Evolutionary conservation across 2,888 invertebrate species (phyloP).

Genomic region (Rhingia campestris): DNA sequence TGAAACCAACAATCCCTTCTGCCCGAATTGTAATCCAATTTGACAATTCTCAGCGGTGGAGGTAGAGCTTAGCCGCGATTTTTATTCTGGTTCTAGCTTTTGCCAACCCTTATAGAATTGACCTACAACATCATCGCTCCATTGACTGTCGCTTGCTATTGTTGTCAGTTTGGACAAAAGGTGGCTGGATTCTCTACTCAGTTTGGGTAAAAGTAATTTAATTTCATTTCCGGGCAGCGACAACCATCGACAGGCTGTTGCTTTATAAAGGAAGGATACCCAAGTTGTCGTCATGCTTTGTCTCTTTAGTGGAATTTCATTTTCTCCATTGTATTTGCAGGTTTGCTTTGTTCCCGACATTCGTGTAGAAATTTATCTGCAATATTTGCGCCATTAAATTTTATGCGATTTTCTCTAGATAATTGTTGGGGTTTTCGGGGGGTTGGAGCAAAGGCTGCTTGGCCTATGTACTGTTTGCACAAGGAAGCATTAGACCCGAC

Average conservation of each 20-base stretch:
- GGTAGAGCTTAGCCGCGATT: constrained; percentile 10
- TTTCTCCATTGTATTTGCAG: background rate
- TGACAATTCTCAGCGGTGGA: constrained; percentile 48
- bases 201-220: constrained; percentile 56
- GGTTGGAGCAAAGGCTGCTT: background rate
- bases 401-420: constrained; percentile 67
- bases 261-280: constrained; percentile 40
- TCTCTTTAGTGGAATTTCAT: constrained; percentile 26
- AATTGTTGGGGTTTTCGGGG: constrained; percentile 31
- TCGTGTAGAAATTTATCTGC: constrained; percentile 55
- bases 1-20: constrained; percentile 60
- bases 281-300: constrained; percentile 4
- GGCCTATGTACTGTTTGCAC: background rate
- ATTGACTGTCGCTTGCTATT: constrained; percentile 11
- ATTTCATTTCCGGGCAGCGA: constrained; percentile 56
- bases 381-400: constrained; percentile 70
- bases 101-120: constrained; percentile 44
- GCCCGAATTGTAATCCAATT: constrained; percentile 64
- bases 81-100: background rate
- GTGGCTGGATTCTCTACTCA: constrained; percentile 54
- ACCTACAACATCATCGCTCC: constrained; percentile 10
- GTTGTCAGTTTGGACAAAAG: constrained; percentile 59
- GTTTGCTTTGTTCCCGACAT: constrained; percentile 20
- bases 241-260: constrained; percentile 51
- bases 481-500: background rate